Evolutionary conservation across 2,888 invertebrate species (phyloP), one percentile per base, ranked within the genome.

Genomic region (Falcaria lacertinaria): DNA sequence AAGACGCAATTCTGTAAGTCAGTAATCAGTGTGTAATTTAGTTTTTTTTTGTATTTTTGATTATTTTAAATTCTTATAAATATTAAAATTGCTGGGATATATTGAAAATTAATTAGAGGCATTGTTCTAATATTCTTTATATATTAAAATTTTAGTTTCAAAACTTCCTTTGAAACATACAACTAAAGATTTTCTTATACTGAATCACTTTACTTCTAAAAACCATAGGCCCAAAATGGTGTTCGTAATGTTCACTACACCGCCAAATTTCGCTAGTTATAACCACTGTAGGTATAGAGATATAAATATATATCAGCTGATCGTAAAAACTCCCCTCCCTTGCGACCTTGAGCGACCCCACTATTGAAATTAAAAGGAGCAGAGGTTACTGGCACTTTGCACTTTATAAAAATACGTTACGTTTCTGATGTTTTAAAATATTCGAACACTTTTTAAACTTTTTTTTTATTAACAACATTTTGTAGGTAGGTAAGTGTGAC

Each of bases 331-430:
- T 86, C 85, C 86, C 86, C 85, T 80, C 77, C 55, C 64, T 75
- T 69, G 72, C 74, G 85, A 80, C 88, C 86, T 86, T 86, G 87
- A 78, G 65, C 79, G 83, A 85, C 87, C 87, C 86, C 86, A 88
- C 88, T 88, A 88, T 88, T 87, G 83, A 88, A 87, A 87, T 84
- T 83, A 84, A 85, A 84, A 79, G 75, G 74, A 74, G 70, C 66
- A 65, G 79, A 76, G 87, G 87, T 87, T 80, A 88, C 85, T 84
- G 84, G 87, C 80, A 78, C 86, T 82, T 78, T 83, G 84, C 80
- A 85, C 86, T 87, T 85, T 28, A 28, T 6, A 79, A 80, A 82
- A 79, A 76, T 67, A 74, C 74, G 57, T 58, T 53, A 55, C 50
- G 48, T 54, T 56, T 54, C 50, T 50, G 51, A 48, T 13, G 13